Evolutionary conservation across 2,797 vertebrate species (phyloP).

Genomic region (Sciurus vulgaris): DNA sequence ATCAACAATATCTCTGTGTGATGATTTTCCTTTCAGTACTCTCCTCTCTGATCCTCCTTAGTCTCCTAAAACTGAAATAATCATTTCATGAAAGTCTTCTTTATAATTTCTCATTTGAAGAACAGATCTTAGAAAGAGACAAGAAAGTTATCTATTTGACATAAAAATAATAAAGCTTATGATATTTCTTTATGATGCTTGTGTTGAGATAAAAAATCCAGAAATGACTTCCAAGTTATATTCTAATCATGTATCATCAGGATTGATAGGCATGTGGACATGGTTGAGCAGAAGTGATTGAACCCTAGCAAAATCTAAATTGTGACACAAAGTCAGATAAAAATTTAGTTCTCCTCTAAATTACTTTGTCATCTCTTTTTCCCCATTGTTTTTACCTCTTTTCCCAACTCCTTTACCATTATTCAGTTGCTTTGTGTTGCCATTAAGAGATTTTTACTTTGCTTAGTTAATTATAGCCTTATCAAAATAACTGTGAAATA

Average conservation of each 20-base stretch:
- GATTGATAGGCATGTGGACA: slow-evolving; percentile 18
- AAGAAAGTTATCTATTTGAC: slow-evolving; percentile 72
- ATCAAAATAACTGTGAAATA: slow-evolving; percentile 28
- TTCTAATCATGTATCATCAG: slow-evolving; percentile 8
- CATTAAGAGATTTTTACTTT: slow-evolving; percentile 57
- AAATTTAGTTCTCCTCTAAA: slow-evolving; percentile 47
- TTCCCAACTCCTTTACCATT: not conserved
- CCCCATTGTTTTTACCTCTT: not conserved
- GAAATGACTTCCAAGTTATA: slow-evolving; percentile 50
- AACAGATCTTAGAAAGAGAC: slow-evolving; percentile 65
- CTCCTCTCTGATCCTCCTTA: slow-evolving; percentile 65
- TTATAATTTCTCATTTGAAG: slow-evolving; percentile 74
- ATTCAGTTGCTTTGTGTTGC: slow-evolving; percentile 14
- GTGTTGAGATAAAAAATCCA: slow-evolving; percentile 29
- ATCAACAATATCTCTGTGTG: slow-evolving; percentile 80
- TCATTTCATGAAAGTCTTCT: slow-evolving; percentile 68
- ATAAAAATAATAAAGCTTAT: slow-evolving; percentile 67
- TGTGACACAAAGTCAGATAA: not conserved
- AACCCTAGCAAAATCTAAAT: slow-evolving; percentile 40
- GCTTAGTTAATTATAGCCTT: slow-evolving; percentile 55
- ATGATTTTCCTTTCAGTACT: slow-evolving; percentile 69
- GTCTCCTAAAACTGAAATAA: slow-evolving; percentile 73
- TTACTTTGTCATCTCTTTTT: slow-evolving; percentile 26
- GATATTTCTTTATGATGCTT: slow-evolving; percentile 58
- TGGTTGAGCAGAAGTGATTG: slow-evolving; percentile 45